Base-by-base conservation (phyloP, 2,888 invertebrate genomes). In the Erebia palarica region DNA sequence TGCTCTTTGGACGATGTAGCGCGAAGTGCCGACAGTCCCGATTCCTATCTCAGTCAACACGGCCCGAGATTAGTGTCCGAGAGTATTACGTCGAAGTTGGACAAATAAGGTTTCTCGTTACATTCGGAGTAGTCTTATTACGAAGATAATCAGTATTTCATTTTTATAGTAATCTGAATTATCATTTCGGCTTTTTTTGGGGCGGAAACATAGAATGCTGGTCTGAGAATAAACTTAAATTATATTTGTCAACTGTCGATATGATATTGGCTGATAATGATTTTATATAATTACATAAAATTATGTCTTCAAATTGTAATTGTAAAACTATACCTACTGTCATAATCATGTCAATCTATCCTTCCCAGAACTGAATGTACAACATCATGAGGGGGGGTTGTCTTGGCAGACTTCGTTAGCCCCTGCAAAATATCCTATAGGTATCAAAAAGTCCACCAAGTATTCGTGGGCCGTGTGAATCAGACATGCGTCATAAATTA, bases 381-480 rank as follows among this genome's bases (percentile, higher is more conserved):
- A n/a, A n/a, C n/a, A n/a, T n/a, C n/a, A n/a, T n/a, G n/a, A n/a
- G n/a, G n/a, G n/a, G n/a, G 21, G 21, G 21, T 21, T 21, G 21
- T 21, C 21, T 21, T 1, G 21, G 1, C 21, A 21, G 21, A 27
- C 7, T 36, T 36, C 7, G 36, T 36, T 36, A 1, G 36, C 36
- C 36, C 1, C 16, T 16, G 16, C n/a, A 16, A 53, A 53, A 2
- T 53, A 3, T 47, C 21, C 10, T 13, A 14, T 27, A 49, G 21
- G 14, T 49, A 42, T 16, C 70, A 70, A 65, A 59, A 60, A 16
- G 61, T 65, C 44, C 14, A 53, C 57, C 21, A 7, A 44, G 21
- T 69, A 42, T 66, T 67, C 64, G 72, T 69, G 59, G 69, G 69
- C 63, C 59, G 65, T 65, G 58, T 72, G 69, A 73, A 68, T 73